These are phyloP conservation scores for Gibbula magus DNA, from an alignment of 2,888 invertebrate species.

Conservation along the genomic window DNA sequence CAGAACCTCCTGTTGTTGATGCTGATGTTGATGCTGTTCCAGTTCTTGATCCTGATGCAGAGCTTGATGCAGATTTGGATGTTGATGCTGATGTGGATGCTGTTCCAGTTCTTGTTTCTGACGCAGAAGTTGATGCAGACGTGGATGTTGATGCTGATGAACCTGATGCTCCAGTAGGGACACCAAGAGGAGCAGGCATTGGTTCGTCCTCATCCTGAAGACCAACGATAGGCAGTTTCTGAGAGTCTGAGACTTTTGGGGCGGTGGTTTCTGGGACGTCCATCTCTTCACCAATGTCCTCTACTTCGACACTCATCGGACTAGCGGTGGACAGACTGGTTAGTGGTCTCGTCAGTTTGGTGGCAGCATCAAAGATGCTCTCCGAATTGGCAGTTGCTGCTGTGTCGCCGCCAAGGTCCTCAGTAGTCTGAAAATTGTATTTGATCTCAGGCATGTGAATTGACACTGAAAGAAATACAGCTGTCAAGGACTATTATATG, in stretches of 20 bases:
- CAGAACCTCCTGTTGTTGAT: background rate
- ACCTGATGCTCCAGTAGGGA: background rate
- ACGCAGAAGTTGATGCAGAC: background rate
- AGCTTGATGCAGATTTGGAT: constrained; percentile 7
- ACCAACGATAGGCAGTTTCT: background rate
- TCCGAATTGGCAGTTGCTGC: background rate
- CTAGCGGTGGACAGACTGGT: background rate
- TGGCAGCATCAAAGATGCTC: constrained; percentile 13
- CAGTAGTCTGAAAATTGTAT: background rate
- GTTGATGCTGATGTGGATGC: constrained; percentile 15
- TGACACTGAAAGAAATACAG: too few species aligned
- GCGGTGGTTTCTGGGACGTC: background rate
- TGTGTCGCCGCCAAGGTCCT: constrained; percentile 22
- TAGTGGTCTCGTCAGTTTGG: background rate
- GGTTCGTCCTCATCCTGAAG: background rate
- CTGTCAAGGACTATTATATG: too few species aligned
- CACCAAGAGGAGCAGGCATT: background rate
- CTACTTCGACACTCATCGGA: background rate
- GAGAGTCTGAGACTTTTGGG: background rate
- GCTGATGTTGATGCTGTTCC: background rate
- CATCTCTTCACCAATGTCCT: constrained; percentile 10
- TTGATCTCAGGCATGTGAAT: too few species aligned
- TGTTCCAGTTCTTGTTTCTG: background rate
- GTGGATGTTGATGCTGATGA: background rate
- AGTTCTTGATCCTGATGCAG: too few species aligned